Base-by-base conservation (phyloP, 2,113 vertebrate species). In the Scophthalmus maximus region DNA sequence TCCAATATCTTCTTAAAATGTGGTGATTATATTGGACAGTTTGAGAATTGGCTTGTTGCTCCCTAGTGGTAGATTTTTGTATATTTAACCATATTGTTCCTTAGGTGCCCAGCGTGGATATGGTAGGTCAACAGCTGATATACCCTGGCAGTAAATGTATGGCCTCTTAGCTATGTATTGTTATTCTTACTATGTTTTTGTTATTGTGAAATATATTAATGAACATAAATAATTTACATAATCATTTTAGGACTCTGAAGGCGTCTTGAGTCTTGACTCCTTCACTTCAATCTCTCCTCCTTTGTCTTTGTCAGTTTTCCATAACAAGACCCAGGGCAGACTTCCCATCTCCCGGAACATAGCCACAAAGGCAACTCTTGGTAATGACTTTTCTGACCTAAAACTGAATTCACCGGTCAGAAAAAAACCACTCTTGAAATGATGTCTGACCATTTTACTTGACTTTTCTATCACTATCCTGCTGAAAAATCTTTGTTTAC, bases 321-420 rank as follows among this genome's bases (percentile, higher is more conserved):
- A 55, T 68, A 93, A 90, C 84, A 91, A 64, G 73, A 92, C 85
- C 70, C 76, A 78, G 68, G 70, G 71, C 82, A 88, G 62, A 84
- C 40, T 23, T 64, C 56, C 84, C 11, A 1, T 57, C 68, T 18
- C 60, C 58, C 29, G 22, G 62, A 81, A 58, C 22, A 68, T 73
- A 81, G 52, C 29, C 62, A 30, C 79, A 76, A 88, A 83, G 69
- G 82, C 76, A 66, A 88, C 89, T 83, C 56, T 83, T 74, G 92
- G 92, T 94, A 93, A 93, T 85, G 34, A 67, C 68, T 67, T 82
- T 86, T 82, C 44, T 85, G 78, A 73, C 78, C 67, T 77, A 56
- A 79, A 75, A 18, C 47, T 58, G 36, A 57, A 50, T 36, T 79
- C 51, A 80, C 27, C 50, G 44, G 63, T 64, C 69, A 65, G 61